Evolutionary conservation across 2,113 vertebrate species (phyloP).

Genomic region (Platichthys stellatus): DNA sequence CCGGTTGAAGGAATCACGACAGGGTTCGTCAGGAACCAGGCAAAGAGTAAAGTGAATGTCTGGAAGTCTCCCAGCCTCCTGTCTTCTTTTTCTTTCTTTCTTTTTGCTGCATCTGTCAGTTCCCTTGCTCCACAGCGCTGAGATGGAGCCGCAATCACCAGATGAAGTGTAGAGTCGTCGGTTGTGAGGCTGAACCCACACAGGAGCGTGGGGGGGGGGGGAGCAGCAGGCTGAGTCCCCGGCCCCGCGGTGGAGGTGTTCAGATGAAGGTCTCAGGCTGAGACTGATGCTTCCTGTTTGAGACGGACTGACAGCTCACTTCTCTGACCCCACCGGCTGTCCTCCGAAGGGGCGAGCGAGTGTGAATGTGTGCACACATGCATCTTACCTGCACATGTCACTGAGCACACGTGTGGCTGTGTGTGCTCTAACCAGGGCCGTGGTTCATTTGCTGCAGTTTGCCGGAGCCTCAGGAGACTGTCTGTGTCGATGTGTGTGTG

Average conservation of each 20-base stretch:
- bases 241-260: constrained; percentile 26
- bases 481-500: constrained; percentile 30
- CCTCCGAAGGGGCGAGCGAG: neutral
- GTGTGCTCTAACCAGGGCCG: constrained; percentile 27
- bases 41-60: constrained; percentile 59
- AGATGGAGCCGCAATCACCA: constrained; percentile 30
- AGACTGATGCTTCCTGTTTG: constrained; percentile 29
- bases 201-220: neutral
- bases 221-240: constrained; percentile 19
- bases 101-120: constrained; percentile 11
- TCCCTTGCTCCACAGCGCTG: constrained; percentile 18
- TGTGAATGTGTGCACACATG: constrained; percentile 1
- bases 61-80: neutral
- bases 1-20: constrained; percentile 76
- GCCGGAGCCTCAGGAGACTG: constrained; percentile 59
- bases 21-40: constrained; percentile 74
- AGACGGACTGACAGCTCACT: constrained; percentile 39
- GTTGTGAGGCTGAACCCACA: constrained; percentile 23
- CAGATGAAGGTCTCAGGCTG: constrained; percentile 16
- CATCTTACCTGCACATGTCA: constrained; percentile 29
- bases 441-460: constrained; percentile 65
- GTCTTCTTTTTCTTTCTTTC: neutral
- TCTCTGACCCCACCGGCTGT: constrained; percentile 35
- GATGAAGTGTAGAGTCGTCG: constrained; percentile 8
- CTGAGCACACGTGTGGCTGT: constrained; percentile 19